These are phyloP conservation scores for Scaptomyza caliginosa DNA, from an alignment of 2,888 invertebrate genomes.

Conservation along the genomic window DNA sequence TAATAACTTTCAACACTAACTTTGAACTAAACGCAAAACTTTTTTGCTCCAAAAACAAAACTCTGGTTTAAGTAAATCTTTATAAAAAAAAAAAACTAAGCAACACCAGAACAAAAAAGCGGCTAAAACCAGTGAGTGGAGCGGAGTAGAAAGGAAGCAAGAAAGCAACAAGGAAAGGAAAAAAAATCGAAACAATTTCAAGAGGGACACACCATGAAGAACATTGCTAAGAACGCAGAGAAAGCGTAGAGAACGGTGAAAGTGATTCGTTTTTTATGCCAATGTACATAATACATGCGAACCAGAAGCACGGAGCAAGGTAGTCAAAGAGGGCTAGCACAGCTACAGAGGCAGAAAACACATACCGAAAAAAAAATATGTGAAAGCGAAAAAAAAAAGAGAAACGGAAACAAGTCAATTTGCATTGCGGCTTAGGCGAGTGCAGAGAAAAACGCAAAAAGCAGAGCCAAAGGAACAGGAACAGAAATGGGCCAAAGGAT, in stretches of 20 bases:
- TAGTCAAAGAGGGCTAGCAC: neutral
- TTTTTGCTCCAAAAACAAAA: too few species aligned
- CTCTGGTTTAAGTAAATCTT: too few species aligned
- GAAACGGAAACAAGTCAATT: constrained; percentile 75
- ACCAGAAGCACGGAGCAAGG: neutral
- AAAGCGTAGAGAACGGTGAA: constrained; percentile 28
- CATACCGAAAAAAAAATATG: constrained; percentile 3
- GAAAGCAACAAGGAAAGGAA: neutral
- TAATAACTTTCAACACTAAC: too few species aligned
- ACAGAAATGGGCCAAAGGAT: constrained; percentile 42
- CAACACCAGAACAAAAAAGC: neutral
- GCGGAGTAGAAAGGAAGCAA: neutral
- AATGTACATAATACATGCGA: constrained; percentile 60
- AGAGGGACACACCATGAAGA: constrained; percentile 45
- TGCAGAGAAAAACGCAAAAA: constrained; percentile 31
- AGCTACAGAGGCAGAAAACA: constrained; percentile 7
- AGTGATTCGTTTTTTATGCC: constrained; percentile 50
- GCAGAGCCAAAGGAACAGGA: constrained; percentile 37
- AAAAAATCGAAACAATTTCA: constrained; percentile 54
- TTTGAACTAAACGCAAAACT: too few species aligned
- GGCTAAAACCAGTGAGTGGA: neutral
- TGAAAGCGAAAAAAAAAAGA: constrained; percentile 20
- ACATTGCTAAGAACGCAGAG: constrained; percentile 7
- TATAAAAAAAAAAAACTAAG: too few species aligned
- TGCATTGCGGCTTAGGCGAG: constrained; percentile 76